These are phyloP conservation scores for Nannobrachium achirus DNA, from an alignment of 2,113 vertebrate genomes.

Conservation along the genomic window DNA sequence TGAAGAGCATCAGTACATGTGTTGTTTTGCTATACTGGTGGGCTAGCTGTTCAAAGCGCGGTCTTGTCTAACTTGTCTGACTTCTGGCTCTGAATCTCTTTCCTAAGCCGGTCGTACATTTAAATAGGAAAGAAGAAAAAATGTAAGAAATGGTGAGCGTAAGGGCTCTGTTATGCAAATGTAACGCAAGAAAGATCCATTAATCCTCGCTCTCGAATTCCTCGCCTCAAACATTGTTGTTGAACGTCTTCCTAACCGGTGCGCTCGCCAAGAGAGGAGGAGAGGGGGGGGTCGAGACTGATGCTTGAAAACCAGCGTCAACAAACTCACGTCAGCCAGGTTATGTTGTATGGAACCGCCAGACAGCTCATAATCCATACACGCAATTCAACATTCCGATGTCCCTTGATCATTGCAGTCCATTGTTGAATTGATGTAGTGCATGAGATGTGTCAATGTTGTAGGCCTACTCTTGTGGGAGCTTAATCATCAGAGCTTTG, in stretches of 20 bases:
- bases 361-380: no score
- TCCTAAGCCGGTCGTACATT: no score
- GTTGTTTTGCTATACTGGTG: no score
- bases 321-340: constrained; percentile 3
- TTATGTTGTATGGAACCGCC: background rate
- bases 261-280: no score
- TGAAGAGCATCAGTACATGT: no score
- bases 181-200: background rate
- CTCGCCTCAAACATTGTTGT: background rate
- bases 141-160: background rate
- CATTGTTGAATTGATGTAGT: background rate
- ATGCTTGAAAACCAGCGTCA: background rate
- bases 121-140: no score
- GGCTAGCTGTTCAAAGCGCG: no score
- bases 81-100: no score
- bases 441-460: background rate
- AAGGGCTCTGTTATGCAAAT: background rate
- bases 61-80: no score
- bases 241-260: background rate
- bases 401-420: constrained; percentile 6
- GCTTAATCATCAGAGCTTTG: constrained; percentile 22
- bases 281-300: no score
- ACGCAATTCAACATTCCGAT: background rate
- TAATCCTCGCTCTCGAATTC: background rate
- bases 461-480: background rate